phyloP scores from a whole-genome alignment of 2,888 invertebrate species.

The Pantelozetes paolii region DNA sequence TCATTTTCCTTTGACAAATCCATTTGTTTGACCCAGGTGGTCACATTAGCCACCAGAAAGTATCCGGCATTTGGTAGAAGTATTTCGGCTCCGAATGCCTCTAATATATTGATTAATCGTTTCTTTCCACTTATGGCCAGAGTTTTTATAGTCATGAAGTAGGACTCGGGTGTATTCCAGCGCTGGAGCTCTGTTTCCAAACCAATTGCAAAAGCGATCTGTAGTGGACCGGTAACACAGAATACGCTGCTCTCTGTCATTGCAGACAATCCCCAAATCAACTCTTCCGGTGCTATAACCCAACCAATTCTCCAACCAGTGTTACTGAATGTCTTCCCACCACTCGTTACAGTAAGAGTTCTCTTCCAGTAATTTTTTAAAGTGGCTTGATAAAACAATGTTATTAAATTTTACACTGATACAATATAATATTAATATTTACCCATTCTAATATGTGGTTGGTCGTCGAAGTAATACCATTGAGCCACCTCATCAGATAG shows the following conservation, averaged over 20 bases:
- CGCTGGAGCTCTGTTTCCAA: neutral
- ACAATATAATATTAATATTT: neutral
- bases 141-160: neutral
- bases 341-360: slow-evolving; percentile 58
- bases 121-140: no score
- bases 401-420: no score
- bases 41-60: no score
- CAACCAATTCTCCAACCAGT: slow-evolving; percentile 77
- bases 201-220: neutral
- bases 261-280: neutral
- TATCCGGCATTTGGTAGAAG: no score
- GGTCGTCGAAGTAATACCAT: neutral
- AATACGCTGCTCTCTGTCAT: neutral
- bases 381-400: neutral
- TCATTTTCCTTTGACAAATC: no score
- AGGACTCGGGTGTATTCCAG: neutral
- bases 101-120: no score
- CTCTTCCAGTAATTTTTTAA: neutral
- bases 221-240: neutral
- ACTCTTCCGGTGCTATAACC: slow-evolving; percentile 11
- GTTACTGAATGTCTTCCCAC: slow-evolving; percentile 95
- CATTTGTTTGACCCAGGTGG: no score
- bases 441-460: neutral
- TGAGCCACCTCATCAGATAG: neutral
- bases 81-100: no score